These are phyloP conservation scores for Atractosteus spatula DNA, from an alignment of 2,113 vertebrate genomes.

Conservation along the genomic window DNA sequence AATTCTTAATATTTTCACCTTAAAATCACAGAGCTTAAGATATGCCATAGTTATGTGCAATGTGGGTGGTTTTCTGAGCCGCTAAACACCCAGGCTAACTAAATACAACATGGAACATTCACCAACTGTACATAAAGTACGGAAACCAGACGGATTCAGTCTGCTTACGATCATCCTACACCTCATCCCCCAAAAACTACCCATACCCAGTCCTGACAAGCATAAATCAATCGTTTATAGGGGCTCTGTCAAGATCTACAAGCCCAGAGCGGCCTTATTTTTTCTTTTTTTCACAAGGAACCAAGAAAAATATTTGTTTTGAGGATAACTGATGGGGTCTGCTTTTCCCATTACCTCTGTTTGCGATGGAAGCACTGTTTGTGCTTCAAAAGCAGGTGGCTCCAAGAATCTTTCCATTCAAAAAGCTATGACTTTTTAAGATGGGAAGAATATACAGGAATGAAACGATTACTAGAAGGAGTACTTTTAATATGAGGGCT, in stretches of 20 bases:
- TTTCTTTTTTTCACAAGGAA: constrained; percentile 56
- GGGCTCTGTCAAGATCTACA: constrained; percentile 43
- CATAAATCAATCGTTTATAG: constrained; percentile 70
- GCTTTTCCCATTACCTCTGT: constrained; percentile 68
- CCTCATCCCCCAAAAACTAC: constrained; percentile 44
- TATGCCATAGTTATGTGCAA: constrained; percentile 47
- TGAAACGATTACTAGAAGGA: too few relatives aligned
- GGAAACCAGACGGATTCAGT: constrained; percentile 51
- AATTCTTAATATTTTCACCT: constrained; percentile 27
- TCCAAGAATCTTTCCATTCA: background rate
- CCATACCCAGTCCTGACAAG: constrained; percentile 49
- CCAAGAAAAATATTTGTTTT: constrained; percentile 73
- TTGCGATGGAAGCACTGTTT: constrained; percentile 33
- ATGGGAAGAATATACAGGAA: too few relatives aligned
- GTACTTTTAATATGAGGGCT: too few relatives aligned
- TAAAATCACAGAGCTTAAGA: constrained; percentile 38
- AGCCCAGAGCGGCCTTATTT: constrained; percentile 47
- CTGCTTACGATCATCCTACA: constrained; percentile 51
- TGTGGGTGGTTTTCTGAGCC: constrained; percentile 69
- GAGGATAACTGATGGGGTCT: constrained; percentile 47
- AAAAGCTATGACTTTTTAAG: too few relatives aligned
- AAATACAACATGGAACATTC: constrained; percentile 59
- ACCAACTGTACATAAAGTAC: constrained; percentile 48
- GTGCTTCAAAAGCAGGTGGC: constrained; percentile 35
- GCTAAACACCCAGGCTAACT: constrained; percentile 57